Evolutionary conservation across 2,888 invertebrate genomes (phyloP).

Genomic region (Calephelis perditalis): DNA sequence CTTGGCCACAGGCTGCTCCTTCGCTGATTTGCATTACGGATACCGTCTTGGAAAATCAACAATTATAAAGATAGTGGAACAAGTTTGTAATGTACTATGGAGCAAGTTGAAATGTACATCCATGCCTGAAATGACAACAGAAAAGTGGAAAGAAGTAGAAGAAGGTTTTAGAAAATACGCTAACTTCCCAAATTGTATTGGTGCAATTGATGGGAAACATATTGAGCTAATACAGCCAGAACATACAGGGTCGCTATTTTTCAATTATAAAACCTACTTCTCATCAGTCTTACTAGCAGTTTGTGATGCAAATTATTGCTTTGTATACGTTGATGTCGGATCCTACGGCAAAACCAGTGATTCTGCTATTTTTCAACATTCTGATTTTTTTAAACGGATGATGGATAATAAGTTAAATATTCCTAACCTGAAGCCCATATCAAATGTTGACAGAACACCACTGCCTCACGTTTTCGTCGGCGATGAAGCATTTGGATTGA

Average conservation of each 20-base stretch:
- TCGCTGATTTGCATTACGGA: background rate
- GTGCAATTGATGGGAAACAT: too few species aligned
- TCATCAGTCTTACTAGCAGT: too few species aligned
- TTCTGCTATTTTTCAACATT: slow-evolving; percentile 23
- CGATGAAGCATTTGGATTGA: slow-evolving; percentile 20
- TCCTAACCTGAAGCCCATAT: slow-evolving; percentile 19
- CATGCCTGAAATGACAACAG: slow-evolving; percentile 12
- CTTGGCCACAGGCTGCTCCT: too few species aligned
- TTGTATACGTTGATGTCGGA: slow-evolving; percentile 14
- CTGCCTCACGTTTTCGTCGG: slow-evolving; percentile 21
- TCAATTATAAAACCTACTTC: too few species aligned
- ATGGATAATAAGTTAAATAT: slow-evolving; percentile 16
- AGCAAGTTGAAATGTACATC: slow-evolving; percentile 20
- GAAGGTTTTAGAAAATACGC: background rate
- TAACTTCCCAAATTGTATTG: too few species aligned
- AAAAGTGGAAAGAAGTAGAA: slow-evolving; percentile 17
- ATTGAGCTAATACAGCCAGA: too few species aligned
- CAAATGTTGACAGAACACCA: slow-evolving; percentile 18
- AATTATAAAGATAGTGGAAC: slow-evolving; percentile 21
- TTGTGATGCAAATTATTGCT: background rate
- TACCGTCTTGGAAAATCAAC: slow-evolving; percentile 23
- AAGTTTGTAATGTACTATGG: slow-evolving; percentile 24
- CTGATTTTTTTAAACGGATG: slow-evolving; percentile 17
- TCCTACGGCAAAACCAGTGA: slow-evolving; percentile 19
- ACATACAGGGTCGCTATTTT: too few species aligned